Evolutionary conservation across 2,797 vertebrate genomes (phyloP).

Genomic region (Buphagus erythrorhynchus): DNA sequence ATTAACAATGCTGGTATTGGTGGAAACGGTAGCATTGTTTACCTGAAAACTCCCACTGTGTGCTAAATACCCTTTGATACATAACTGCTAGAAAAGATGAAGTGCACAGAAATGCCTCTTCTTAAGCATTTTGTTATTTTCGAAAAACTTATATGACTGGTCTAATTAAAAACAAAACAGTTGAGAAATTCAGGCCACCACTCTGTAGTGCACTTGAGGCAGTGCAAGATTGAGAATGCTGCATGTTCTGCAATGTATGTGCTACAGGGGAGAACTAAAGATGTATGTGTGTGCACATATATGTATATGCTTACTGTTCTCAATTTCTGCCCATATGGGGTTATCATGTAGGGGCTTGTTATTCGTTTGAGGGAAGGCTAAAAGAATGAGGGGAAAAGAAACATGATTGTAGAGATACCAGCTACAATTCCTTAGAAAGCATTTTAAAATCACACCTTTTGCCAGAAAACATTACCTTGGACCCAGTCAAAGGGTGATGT

Average conservation of each 20-base stretch:
- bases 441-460: neutral
- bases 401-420: neutral
- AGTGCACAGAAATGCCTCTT: neutral
- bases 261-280: neutral
- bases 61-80: neutral
- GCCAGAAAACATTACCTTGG: neutral
- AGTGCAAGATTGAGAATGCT: neutral
- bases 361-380: neutral
- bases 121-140: neutral
- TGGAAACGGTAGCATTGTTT: neutral
- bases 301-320: neutral
- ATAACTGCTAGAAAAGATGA: neutral
- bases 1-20: neutral
- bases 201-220: neutral
- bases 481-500: neutral
- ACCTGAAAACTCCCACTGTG: neutral
- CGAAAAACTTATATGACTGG: neutral
- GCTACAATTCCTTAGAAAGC: neutral
- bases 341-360: neutral
- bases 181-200: conserved; percentile 1
- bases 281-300: neutral
- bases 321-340: neutral
- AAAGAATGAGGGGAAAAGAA: neutral
- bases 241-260: neutral
- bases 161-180: neutral